Evolutionary conservation across 2,797 vertebrate species (phyloP).

Genomic region (Coranthus polyacanthus): DNA sequence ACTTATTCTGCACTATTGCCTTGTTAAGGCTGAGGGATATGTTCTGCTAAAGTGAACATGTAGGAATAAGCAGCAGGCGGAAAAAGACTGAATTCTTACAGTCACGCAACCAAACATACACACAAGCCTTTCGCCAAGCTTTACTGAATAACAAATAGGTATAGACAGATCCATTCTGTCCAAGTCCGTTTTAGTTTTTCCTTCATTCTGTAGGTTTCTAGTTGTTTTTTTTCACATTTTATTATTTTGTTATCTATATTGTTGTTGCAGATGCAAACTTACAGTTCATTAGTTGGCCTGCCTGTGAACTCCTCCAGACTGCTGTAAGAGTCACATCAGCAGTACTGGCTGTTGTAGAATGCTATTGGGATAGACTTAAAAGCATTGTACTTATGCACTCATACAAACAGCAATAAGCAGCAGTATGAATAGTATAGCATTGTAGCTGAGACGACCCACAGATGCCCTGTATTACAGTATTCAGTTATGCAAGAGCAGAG

Average conservation of each 20-base stretch:
- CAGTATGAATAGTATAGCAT: constrained; percentile 32
- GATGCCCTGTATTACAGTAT: constrained; percentile 64
- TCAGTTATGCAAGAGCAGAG: constrained; percentile 56
- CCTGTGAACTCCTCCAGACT: constrained; percentile 49
- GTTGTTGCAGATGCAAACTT: not conserved
- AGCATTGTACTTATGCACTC: constrained; percentile 8
- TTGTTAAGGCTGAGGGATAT: constrained; percentile 50
- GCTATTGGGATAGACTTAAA: constrained; percentile 22
- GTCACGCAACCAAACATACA: constrained; percentile 4
- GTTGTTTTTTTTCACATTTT: not conserved
- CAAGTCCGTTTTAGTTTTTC: constrained; percentile 11
- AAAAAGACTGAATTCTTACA: constrained; percentile 7
- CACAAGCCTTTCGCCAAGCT: constrained; percentile 5
- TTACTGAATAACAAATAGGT: constrained; percentile 1
- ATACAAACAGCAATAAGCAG: constrained; percentile 42
- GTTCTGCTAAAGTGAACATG: constrained; percentile 48
- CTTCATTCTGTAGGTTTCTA: not conserved
- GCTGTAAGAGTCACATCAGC: constrained; percentile 43
- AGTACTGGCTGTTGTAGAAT: constrained; percentile 28
- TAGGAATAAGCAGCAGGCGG: constrained; percentile 33
- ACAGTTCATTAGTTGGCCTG: constrained; percentile 40
- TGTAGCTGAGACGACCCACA: constrained; percentile 41
- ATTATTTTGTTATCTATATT: not conserved
- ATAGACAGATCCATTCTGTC: not conserved
- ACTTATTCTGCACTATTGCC: constrained; percentile 37